These are phyloP conservation scores for Zapus hudsonius DNA, from an alignment of 2,113 vertebrate genomes.

Conservation along the genomic window DNA sequence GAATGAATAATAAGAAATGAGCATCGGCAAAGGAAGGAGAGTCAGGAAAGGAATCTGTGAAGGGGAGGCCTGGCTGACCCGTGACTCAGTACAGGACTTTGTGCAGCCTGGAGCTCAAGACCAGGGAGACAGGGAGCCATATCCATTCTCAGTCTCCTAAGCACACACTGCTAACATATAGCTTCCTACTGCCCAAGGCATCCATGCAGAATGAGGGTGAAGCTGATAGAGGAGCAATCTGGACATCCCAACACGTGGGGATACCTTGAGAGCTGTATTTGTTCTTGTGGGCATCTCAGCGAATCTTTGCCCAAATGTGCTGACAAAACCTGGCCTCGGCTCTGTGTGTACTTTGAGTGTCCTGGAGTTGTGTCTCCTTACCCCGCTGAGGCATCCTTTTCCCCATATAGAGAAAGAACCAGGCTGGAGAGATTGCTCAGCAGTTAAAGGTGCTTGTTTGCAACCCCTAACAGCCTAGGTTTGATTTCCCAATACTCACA, in stretches of 20 bases:
- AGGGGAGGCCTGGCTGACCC: background rate
- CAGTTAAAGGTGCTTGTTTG: no score
- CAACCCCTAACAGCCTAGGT: no score
- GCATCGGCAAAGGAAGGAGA: slow-evolving; percentile 28
- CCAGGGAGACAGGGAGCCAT: background rate
- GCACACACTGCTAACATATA: background rate
- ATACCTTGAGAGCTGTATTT: fast-evolving
- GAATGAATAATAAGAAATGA: slow-evolving; percentile 77
- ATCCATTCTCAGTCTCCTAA: background rate
- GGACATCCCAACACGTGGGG: background rate
- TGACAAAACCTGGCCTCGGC: background rate
- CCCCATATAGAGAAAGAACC: background rate
- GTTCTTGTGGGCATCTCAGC: background rate
- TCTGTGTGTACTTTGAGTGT: background rate
- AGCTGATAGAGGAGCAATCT: background rate
- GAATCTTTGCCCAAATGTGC: background rate
- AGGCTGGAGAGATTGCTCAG: no score
- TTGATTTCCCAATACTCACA: no score
- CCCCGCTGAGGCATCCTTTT: background rate
- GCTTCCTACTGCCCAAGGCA: background rate
- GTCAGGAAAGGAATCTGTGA: slow-evolving; percentile 44
- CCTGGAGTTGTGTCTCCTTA: background rate
- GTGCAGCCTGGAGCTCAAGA: background rate
- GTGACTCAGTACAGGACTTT: background rate
- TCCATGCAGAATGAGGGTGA: background rate